These are phyloP conservation scores for Nomia melanderi DNA, from an alignment of 1,140 invertebrate species.

Conservation along the genomic window DNA sequence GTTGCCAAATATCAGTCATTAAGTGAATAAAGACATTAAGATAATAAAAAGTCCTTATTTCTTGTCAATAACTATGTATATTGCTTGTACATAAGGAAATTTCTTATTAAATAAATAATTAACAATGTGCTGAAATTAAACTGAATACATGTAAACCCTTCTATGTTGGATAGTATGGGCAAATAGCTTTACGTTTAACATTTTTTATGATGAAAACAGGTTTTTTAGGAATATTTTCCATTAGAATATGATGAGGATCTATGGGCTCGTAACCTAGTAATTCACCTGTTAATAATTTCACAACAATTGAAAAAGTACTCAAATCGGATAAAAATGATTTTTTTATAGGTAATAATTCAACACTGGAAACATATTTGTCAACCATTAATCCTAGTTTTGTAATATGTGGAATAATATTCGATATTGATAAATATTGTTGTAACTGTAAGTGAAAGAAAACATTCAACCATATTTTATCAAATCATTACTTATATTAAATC, in stretches of 20 bases:
- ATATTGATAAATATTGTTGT: conserved; percentile 64
- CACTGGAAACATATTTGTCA: conserved; percentile 54
- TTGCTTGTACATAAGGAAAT: neutral
- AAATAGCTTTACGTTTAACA: conserved; percentile 54
- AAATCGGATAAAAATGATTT: conserved; percentile 36
- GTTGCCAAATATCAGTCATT: conserved; percentile 62
- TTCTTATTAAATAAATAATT: conserved; percentile 12
- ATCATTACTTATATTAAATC: neutral
- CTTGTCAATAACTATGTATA: conserved; percentile 27
- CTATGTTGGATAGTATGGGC: conserved; percentile 23
- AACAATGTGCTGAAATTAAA: conserved; percentile 13
- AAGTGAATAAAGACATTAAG: conserved; percentile 47
- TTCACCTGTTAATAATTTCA: conserved; percentile 68
- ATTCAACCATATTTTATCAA: conserved; percentile 5
- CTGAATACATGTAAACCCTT: neutral
- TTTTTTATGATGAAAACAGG: conserved; percentile 70
- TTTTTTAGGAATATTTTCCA: conserved; percentile 61
- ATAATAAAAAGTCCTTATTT: conserved; percentile 44
- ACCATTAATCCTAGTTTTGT: conserved; percentile 58
- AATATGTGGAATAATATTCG: conserved; percentile 61
- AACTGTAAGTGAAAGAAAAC: conserved; percentile 56
- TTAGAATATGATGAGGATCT: conserved; percentile 55
- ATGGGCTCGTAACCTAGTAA: conserved; percentile 60
- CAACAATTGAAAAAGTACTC: conserved; percentile 55
- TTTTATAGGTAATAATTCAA: conserved; percentile 51